phyloP scores from a whole-genome alignment of 2,888 invertebrate species.

The Hyppa rectilinea region DNA sequence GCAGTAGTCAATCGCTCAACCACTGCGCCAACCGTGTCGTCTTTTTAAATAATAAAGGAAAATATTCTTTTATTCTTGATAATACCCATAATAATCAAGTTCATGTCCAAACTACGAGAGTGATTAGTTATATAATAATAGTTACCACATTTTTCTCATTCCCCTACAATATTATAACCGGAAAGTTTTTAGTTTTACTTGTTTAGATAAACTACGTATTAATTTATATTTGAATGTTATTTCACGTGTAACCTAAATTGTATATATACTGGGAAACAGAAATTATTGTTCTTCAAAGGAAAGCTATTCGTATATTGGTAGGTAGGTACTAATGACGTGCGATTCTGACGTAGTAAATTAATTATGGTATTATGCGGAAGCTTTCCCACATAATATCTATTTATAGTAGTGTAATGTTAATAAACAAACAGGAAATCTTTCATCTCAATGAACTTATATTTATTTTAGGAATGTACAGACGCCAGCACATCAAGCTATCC shows the following conservation, averaged over 20 bases:
- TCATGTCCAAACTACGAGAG: background rate
- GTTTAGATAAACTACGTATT: background rate
- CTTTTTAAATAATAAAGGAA: background rate
- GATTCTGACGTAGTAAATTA: background rate
- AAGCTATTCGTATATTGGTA: background rate
- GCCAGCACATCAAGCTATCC: too few relatives aligned
- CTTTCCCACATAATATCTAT: background rate
- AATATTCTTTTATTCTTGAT: background rate
- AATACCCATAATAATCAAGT: background rate
- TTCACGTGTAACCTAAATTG: background rate
- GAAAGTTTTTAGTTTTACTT: background rate
- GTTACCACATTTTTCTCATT: background rate
- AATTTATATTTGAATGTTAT: background rate
- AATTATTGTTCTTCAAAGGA: slow-evolving; percentile 1
- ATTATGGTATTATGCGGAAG: background rate
- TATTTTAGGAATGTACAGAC: background rate
- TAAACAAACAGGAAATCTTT: background rate
- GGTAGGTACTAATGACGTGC: background rate
- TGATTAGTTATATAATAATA: background rate
- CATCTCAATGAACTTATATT: background rate
- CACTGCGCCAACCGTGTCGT: too few relatives aligned
- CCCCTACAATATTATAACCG: too few relatives aligned
- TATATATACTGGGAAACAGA: background rate
- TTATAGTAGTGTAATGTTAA: too few relatives aligned
- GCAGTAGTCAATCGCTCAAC: too few relatives aligned